Base-by-base conservation (phyloP, 1,140 invertebrate species). In the Daktulosphaira vitifoliae region DNA sequence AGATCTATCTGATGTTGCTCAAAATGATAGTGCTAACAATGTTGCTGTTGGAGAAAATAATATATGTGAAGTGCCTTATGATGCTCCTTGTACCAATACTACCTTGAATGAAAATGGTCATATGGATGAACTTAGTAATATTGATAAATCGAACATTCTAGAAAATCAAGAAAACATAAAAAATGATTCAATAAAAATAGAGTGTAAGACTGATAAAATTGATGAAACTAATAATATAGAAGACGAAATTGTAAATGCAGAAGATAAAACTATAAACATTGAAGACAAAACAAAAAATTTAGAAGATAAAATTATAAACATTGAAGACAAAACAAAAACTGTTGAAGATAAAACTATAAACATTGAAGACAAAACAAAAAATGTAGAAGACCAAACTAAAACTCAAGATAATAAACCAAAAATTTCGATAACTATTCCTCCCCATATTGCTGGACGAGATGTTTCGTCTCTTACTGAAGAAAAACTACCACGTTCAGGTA, bases 371-470 rank as follows among this genome's bases (percentile, higher is more conserved):
- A 11, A 5, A 6, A 44, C 22, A 0, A 56, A 56, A 44, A 56
- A 56, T 18, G 7, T 39, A 13, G 53, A 56, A 25, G 53, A 39
- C 13, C n/a, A n/a, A n/a, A n/a, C n/a, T n/a, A n/a, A n/a, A n/a
- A n/a, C n/a, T n/a, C n/a, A n/a, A n/a, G n/a, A n/a, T n/a, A 62
- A 26, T 15, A 62, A 62, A 33, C 23, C 44, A 8, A 46, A 62
- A 26, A 4, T 48, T 15, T 18, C 56, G 2, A 42, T 62, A 29
- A 62, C 48, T 25, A 62, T 71, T 26, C 71, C 70, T 13, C 68
- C 69, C 18, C 69, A 71, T 68, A 46, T 71, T 11, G 49, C 70
- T 42, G 71, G 71, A 29, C 66, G 67, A 25, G 69, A 71, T 53
- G 38, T 71, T 23, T 51, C 69, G 9, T 65, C 70, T 67, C 56